Evolutionary conservation across 2,113 vertebrate species (phyloP).

Genomic region (Pycnonotus jocosus): DNA sequence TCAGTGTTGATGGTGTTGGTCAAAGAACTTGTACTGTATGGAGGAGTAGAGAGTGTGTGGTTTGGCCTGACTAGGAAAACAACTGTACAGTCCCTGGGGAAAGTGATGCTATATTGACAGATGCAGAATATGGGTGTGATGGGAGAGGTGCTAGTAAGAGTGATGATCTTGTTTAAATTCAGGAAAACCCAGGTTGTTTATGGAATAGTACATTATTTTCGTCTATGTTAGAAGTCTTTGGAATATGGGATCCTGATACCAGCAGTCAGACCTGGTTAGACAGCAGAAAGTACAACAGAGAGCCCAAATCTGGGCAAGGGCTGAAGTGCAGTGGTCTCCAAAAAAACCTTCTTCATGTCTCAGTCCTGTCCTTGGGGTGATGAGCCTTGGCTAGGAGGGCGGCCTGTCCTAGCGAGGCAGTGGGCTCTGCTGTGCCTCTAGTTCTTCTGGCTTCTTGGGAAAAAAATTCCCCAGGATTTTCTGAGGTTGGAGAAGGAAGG

Average conservation of each 20-base stretch:
- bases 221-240: not conserved
- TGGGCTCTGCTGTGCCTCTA: not conserved
- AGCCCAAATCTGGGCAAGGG: not conserved
- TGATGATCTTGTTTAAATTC: not conserved
- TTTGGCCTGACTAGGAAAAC: not conserved
- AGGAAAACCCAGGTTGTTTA: not conserved
- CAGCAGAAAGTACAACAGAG: not conserved
- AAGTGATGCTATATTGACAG: rapidly evolving
- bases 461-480: not conserved
- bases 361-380: not conserved
- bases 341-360: not conserved
- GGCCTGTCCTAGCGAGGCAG: not conserved
- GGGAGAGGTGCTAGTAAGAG: not conserved
- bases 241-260: not conserved
- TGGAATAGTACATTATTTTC: not conserved
- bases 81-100: not conserved
- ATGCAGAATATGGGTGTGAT: not conserved
- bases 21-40: not conserved
- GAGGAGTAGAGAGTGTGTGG: not conserved
- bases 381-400: not conserved
- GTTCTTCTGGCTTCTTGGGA: not conserved
- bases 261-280: not conserved
- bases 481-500: not conserved
- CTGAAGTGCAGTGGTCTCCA: not conserved
- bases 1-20: not conserved